Conservation (phyloP, 2,888 invertebrate species). For the Hedya salicella region DNA sequence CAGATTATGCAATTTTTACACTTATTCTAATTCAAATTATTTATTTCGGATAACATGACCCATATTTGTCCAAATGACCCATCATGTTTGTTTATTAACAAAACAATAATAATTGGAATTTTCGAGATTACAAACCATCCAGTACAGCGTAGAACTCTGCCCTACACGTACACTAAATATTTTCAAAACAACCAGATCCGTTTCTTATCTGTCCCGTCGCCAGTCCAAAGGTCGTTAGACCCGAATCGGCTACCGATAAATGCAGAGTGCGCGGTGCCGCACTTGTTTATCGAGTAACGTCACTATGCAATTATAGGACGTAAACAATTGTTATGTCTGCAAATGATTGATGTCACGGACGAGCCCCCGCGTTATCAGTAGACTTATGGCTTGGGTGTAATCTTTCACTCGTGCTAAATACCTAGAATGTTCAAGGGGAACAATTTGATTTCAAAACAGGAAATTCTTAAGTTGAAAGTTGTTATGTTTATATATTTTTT, state of each 20-base stretch:
- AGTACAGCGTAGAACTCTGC: slow-evolving; percentile 20
- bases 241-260: slow-evolving; percentile 55
- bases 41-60: too few species aligned
- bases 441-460: too few species aligned
- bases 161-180: slow-evolving; percentile 22
- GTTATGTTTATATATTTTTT: too few species aligned
- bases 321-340: slow-evolving; percentile 76
- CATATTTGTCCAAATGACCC: too few species aligned
- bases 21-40: too few species aligned
- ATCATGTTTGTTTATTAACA: too few species aligned
- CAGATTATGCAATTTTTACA: too few species aligned
- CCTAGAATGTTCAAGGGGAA: not conserved
- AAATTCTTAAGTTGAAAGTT: too few species aligned
- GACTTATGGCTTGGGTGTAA: slow-evolving; percentile 31
- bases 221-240: slow-evolving; percentile 59
- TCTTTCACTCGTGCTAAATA: slow-evolving; percentile 9
- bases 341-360: slow-evolving; percentile 80
- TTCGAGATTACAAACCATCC: too few species aligned
- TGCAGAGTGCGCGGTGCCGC: slow-evolving; percentile 48
- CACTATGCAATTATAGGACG: slow-evolving; percentile 69
- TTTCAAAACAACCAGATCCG: slow-evolving; percentile 33
- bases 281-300: slow-evolving; percentile 60
- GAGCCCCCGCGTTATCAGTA: slow-evolving; percentile 78
- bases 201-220: slow-evolving; percentile 33
- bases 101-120: too few species aligned